phyloP scores from a whole-genome alignment of 2,888 invertebrate species.

The Dryobotodes eremita region DNA sequence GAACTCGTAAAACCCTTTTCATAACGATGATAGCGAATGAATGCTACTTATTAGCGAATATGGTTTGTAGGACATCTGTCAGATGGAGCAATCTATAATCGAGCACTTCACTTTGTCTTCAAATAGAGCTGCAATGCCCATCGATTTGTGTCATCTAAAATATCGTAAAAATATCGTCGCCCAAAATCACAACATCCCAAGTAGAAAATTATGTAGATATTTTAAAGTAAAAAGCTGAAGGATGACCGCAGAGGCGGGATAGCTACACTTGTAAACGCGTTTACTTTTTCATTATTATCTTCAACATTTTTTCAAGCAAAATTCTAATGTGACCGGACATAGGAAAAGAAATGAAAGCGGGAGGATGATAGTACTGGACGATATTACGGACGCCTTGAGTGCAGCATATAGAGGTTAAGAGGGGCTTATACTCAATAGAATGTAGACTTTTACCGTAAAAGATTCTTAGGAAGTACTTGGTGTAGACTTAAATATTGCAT shows the following conservation, averaged over 20 bases:
- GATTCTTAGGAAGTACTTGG: constrained; percentile 29
- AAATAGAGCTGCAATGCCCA: not conserved
- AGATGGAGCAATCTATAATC: not conserved
- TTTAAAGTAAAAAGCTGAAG: constrained; percentile 44
- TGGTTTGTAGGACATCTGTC: not conserved
- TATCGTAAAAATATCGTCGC: constrained; percentile 25
- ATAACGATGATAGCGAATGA: not conserved
- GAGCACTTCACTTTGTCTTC: not conserved
- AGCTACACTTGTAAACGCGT: not conserved
- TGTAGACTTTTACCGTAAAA: constrained; percentile 39
- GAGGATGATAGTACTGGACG: constrained; percentile 2
- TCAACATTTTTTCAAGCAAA: not conserved
- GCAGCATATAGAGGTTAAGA: constrained; percentile 30
- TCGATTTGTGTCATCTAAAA: not conserved
- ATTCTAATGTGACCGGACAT: not conserved
- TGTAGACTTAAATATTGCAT: constrained; percentile 23
- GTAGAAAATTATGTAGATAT: constrained; percentile 51
- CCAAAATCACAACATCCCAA: constrained; percentile 5
- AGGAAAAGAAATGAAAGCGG: not conserved
- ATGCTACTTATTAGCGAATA: not conserved
- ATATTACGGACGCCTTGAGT: constrained; percentile 39
- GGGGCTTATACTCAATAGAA: constrained; percentile 24
- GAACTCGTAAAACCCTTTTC: not conserved
- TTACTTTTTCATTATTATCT: constrained; percentile 7
- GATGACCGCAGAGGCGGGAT: constrained; percentile 29